phyloP scores from a whole-genome alignment of 2,113 vertebrate genomes.

The Pomatorhinus ruficollis region DNA sequence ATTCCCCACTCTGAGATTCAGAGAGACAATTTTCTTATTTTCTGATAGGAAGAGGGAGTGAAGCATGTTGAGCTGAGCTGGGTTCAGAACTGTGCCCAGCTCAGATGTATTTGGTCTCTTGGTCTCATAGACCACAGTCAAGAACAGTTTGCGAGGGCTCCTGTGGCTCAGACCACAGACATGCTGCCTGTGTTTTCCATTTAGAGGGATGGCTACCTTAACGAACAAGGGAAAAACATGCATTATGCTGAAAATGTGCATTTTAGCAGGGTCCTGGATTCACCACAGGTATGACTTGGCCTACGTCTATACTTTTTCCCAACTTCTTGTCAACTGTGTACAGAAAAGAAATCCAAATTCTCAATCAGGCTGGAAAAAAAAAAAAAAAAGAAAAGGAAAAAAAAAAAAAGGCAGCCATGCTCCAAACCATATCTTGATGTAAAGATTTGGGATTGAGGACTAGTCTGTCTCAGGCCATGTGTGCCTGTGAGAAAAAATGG shows the following conservation, averaged over 20 bases:
- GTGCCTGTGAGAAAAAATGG: not conserved
- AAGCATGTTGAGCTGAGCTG: not conserved
- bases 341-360: not conserved
- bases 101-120: not conserved
- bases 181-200: accelerated
- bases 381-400: too few relatives aligned
- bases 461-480: not conserved
- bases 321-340: not conserved
- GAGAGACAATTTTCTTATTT: not conserved
- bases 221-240: not conserved
- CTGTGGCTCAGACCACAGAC: not conserved
- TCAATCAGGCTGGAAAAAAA: not conserved
- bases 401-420: too few relatives aligned
- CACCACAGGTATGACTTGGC: not conserved
- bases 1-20: not conserved
- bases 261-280: not conserved
- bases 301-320: not conserved
- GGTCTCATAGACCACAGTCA: not conserved
- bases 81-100: not conserved
- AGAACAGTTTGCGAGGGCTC: not conserved
- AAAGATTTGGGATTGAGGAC: not conserved
- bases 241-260: not conserved
- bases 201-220: not conserved
- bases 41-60: not conserved
- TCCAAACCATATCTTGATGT: not conserved